phyloP scores from a whole-genome alignment of 2,888 invertebrate species.

The Eurytoma adleriae region DNA sequence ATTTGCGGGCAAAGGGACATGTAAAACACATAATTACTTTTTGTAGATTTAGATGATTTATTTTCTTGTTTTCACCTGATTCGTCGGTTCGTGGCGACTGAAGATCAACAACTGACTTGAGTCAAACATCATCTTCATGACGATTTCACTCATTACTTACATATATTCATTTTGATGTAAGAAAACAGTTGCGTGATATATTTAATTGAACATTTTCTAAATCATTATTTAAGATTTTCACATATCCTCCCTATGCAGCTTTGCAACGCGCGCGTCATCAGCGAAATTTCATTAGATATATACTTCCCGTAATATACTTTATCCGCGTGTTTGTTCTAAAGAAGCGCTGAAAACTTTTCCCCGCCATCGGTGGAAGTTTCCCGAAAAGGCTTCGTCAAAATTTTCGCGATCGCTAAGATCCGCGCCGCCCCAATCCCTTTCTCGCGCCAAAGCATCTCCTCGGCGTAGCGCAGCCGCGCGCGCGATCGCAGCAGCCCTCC shows the following conservation, averaged over 20 bases:
- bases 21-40: too few relatives aligned
- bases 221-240: too few relatives aligned
- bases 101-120: too few relatives aligned
- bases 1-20: too few relatives aligned
- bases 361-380: neutral
- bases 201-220: too few relatives aligned
- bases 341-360: conserved; percentile 50
- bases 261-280: conserved; percentile 4
- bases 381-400: conserved; percentile 24
- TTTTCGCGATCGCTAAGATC: conserved; percentile 3
- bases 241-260: neutral
- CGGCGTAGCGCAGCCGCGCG: conserved; percentile 33
- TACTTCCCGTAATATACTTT: conserved; percentile 45
- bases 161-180: too few relatives aligned
- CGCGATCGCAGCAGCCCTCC: conserved; percentile 5
- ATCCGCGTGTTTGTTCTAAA: conserved; percentile 53
- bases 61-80: too few relatives aligned
- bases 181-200: too few relatives aligned
- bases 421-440: conserved; percentile 21
- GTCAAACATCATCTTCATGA: too few relatives aligned
- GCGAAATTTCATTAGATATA: conserved; percentile 52
- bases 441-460: conserved; percentile 34
- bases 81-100: too few relatives aligned
- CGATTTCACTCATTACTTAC: too few relatives aligned
- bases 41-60: too few relatives aligned